Base-by-base conservation (phyloP, 2,888 invertebrate species). In the Pterostichus madidus region DNA sequence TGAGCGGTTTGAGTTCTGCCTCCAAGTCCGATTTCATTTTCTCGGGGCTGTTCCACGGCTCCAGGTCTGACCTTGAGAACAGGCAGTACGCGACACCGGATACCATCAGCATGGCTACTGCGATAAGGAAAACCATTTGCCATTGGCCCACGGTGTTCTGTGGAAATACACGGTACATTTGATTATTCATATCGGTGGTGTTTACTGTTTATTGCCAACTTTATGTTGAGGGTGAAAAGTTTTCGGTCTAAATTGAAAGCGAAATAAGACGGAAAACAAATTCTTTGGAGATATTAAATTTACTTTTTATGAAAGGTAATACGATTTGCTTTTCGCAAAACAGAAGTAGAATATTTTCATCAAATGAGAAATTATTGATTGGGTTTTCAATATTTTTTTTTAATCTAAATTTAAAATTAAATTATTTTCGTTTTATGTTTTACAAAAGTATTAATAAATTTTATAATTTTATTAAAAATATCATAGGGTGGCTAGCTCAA, bases 71-170 rank as follows among this genome's bases (percentile, higher is more conserved):
- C 61, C 92, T 92, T 3, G 92, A 91, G 85, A 93, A 93, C 0
- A 92, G 52, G 0, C 92, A 86, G 85, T 92, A 94, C 1, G 93
- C 83, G 0, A 91, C 83, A 32, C 93, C 93, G 35, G 92, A 90
- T 7, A 89, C 85, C 35, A 92, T 89, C 1, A 93, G 87, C 88
- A 93, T 91, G 0, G 85, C 88, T 0, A 92, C 90, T 2, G 92
- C 88, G 56, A 93, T 91, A 84, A 92, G 89, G 85, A 93, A 94
- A 0, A 93, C 93, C 85, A 91, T 91, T 86, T 92, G 92, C 94
- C 94, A 94, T 85, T 92, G 92, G 1, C 89, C 90, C 4, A 91
- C 89, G 0, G 93, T 92, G 92, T 93, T 93, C 93, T 93, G 86
- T 84, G 85, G 49, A 13, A 64, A 80, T 73, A 31, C 49, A 80